Evolutionary conservation across 1,140 invertebrate species (phyloP).

Genomic region (Pinna nobilis): DNA sequence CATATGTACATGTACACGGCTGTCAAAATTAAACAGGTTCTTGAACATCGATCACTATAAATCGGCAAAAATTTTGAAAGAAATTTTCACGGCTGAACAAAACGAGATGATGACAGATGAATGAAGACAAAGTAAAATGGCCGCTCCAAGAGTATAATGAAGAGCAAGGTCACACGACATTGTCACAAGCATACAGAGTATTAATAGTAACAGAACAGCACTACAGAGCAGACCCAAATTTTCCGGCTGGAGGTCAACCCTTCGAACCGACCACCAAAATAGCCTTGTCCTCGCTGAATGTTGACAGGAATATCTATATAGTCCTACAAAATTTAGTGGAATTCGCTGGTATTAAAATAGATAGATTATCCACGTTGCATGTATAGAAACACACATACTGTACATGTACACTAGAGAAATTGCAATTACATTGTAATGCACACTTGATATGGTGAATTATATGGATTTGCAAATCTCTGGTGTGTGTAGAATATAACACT

Average conservation of each 20-base stretch:
- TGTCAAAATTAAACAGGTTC: no score
- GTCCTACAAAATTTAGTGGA: slow-evolving; percentile 42
- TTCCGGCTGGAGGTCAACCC: slow-evolving; percentile 35
- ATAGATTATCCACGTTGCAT: background rate
- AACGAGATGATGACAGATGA: background rate
- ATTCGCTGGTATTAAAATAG: no score
- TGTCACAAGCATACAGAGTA: no score
- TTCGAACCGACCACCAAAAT: slow-evolving; percentile 43
- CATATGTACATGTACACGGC: no score
- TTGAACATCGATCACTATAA: no score
- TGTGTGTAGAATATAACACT: no score
- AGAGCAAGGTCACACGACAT: no score
- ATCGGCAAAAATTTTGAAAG: background rate
- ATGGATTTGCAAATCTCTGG: no score
- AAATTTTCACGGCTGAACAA: background rate
- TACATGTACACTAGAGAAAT: no score
- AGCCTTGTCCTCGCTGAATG: slow-evolving; percentile 44
- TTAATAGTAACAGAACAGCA: no score
- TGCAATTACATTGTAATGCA: no score
- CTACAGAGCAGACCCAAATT: slow-evolving; percentile 40
- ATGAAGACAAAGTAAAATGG: background rate
- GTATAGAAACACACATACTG: background rate
- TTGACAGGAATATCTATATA: slow-evolving; percentile 47
- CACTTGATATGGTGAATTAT: no score
- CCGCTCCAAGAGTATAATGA: background rate